Evolutionary conservation across 1,140 invertebrate genomes (phyloP), one percentile per base, ranked within the genome.

Genomic region (Lepidurus packardi): DNA sequence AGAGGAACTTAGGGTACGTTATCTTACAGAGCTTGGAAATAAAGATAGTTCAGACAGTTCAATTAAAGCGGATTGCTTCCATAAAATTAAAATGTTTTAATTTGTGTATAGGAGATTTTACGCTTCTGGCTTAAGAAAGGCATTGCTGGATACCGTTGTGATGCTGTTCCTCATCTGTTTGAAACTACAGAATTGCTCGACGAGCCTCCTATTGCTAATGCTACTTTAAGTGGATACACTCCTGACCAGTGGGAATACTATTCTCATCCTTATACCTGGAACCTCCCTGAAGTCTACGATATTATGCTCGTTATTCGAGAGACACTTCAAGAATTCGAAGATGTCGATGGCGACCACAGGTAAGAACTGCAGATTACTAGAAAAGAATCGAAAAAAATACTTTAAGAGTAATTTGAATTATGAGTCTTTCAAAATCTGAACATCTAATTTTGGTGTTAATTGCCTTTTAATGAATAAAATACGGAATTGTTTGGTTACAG

Each of bases 141-240:
- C n/a, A 90, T 94, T 0, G 90, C 91, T 83, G 93, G 93, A 43
- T 94, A 94, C 82, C 87, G 91, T 79, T 87, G 95, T 13, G 88
- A 90, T 81, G 89, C 90, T 6, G 86, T 92, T 1, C 86, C 88
- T 1, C 90, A 92, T 83, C 79, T 45, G 83, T 87, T 73, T 85
- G 86, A 1, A 88, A 91, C 81, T 89, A 47, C 73, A 16, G 91
- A 81, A 89, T 89, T 2, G 11, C 87, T 82, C 1, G 87, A 91
- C 79, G 90, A 91, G 80, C 82, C 85, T 21, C 80, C 83, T 73
- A 80, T 81, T 78, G 47, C 83, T 9, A 82, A 81, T 8, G 41
- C 75, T 21, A 75, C 74, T 7, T 25, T 43, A 73, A 83, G 82
- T 8, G 81, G 82, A 85, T 83, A 86, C 0, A 83, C 86, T 8